Evolutionary conservation across 2,888 invertebrate genomes (phyloP), one percentile per base, ranked within the genome.

Genomic region (Pachydiplax longipennis): DNA sequence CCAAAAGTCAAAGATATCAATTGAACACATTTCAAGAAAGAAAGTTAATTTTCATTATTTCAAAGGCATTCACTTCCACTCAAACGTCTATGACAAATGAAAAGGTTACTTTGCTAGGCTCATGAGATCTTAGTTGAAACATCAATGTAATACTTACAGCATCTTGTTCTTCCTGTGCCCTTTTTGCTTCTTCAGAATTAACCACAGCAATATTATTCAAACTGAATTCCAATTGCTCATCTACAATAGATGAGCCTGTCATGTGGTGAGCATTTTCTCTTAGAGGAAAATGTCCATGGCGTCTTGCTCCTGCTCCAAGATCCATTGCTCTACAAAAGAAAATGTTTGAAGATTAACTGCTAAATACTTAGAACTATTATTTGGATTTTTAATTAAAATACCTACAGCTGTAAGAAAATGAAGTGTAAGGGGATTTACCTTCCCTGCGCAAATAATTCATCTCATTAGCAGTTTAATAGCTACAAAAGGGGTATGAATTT

Each of bases 151-250:
- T 90, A 93, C 94, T 93, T 92, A 96, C 97, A 93, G 96, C 97
- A 94, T 97, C 97, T 92, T 96, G 95, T 93, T 96, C 95, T 93
- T 97, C 97, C 93, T 97, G 97, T 90, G 96, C 93, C 92, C 95
- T 95, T 92, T 95, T 94, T 92, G 95, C 94, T 91, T 96, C 95
- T 92, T 96, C 95, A 83, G 95, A 94, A 91, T 93, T 93, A 91
- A 94, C 92, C 80, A 93, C 92, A 18, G 92, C 92, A 18, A 93
- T 93, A 4, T 94, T 94, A 73, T 93, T 92, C n/a, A 93, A 92
- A 92, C 94, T 94, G 91, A 94, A 94, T 91, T 94, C 94, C 22
- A 93, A 93, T 87, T 94, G 93, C 91, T 94, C 94, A 0, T 93
- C 93, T 13, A 53, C 83, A 83, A 48, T 18, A 10, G 87, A 87